Evolutionary conservation across 2,113 vertebrate species (phyloP).

Genomic region (Rhinolophus ferrumequinum): DNA sequence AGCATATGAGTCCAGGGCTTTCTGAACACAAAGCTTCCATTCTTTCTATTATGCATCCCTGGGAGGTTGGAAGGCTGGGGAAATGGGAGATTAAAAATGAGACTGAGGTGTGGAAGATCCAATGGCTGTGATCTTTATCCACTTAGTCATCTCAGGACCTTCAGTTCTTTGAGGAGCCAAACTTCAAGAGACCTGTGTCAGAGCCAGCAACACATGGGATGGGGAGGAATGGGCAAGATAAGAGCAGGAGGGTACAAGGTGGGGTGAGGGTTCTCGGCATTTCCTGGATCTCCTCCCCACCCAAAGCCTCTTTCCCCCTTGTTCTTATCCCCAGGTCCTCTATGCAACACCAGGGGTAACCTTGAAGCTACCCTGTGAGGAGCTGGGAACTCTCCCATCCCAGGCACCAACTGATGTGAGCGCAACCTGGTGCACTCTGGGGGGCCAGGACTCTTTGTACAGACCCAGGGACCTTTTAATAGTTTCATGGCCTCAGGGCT

Average conservation of each 20-base stretch:
- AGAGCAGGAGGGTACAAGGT: background rate
- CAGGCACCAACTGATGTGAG: background rate
- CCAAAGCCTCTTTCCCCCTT: background rate
- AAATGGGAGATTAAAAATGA: background rate
- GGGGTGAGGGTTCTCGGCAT: background rate
- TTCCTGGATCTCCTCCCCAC: background rate
- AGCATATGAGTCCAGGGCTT: background rate
- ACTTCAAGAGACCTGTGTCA: background rate
- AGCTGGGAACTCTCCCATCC: background rate
- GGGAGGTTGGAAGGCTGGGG: background rate
- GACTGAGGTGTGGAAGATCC: background rate
- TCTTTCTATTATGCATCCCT: background rate
- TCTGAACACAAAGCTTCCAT: background rate
- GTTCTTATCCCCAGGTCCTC: background rate
- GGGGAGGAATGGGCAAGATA: too few relatives aligned
- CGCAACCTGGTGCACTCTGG: background rate
- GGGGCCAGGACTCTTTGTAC: background rate
- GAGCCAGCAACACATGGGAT: background rate
- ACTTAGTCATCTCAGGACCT: background rate
- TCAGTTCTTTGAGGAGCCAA: background rate
- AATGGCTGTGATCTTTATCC: background rate
- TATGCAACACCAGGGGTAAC: background rate
- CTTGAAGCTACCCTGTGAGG: background rate
- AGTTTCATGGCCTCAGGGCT: background rate
- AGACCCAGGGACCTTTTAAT: background rate